Conservation (phyloP, 2,888 invertebrate genomes). For the Perizoma flavofasciatum region DNA sequence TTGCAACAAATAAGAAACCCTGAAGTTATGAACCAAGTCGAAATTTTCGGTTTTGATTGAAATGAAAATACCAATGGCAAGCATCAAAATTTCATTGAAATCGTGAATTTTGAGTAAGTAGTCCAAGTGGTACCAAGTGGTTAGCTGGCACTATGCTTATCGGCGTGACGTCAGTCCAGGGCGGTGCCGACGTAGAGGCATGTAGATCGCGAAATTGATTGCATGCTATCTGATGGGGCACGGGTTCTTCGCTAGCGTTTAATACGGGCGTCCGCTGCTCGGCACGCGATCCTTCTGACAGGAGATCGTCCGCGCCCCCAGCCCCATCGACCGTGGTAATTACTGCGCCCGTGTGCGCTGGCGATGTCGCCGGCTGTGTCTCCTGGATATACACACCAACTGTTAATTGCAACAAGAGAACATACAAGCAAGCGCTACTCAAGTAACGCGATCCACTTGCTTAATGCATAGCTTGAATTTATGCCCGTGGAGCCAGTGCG, state of each 20-base stretch:
- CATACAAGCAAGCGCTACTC: constrained; percentile 16
- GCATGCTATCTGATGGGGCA: constrained; percentile 82
- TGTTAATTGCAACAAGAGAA: constrained; percentile 45
- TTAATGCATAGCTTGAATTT: constrained; percentile 24
- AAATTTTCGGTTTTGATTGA: constrained; percentile 24
- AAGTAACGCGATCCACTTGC: constrained; percentile 6
- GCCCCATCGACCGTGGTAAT: constrained; percentile 74
- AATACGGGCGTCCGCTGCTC: constrained; percentile 75
- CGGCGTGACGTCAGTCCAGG: constrained; percentile 78
- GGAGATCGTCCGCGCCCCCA: constrained; percentile 75
- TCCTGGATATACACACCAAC: constrained; percentile 37
- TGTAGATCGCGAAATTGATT: constrained; percentile 84
- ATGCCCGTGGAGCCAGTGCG: background rate
- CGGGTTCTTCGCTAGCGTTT: constrained; percentile 82
- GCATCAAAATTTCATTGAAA: constrained; percentile 42
- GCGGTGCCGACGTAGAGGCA: constrained; percentile 79
- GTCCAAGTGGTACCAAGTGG: constrained; percentile 70
- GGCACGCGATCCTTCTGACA: constrained; percentile 81
- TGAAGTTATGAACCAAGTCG: too few species aligned
- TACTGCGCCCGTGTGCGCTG: constrained; percentile 74
- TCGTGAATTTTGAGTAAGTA: constrained; percentile 49
- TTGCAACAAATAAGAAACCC: constrained; percentile 50
- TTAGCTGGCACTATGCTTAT: constrained; percentile 77
- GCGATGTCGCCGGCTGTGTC: constrained; percentile 73
- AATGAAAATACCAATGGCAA: constrained; percentile 24